Conservation (phyloP, 92 coral and sea anemone species). For the Palythoa caribaeorum region DNA sequence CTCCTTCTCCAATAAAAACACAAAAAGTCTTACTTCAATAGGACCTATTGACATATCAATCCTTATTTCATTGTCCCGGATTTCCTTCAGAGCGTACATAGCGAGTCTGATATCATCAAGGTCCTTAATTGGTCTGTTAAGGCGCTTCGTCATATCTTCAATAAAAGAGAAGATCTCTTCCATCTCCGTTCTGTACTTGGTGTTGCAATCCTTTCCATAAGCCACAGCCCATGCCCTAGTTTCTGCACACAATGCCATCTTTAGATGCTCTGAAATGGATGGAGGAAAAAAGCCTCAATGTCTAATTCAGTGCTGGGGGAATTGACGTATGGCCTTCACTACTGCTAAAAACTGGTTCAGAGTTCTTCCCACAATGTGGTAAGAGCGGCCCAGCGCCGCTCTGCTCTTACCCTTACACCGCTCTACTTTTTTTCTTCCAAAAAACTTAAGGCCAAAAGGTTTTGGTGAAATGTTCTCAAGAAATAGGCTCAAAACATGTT, state of each 20-base stretch:
- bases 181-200: constrained; percentile 90
- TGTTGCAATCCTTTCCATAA: constrained; percentile 82
- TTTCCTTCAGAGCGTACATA: constrained; percentile 86
- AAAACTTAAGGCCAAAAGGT: too few species aligned
- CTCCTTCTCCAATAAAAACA: not conserved
- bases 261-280: constrained; percentile 71
- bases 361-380: too few species aligned
- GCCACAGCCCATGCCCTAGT: constrained; percentile 93
- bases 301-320: too few species aligned
- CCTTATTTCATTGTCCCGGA: constrained; percentile 87
- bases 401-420: too few species aligned
- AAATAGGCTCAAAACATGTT: too few species aligned
- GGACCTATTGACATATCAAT: constrained; percentile 93
- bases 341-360: too few species aligned
- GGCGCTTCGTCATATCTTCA: constrained; percentile 90
- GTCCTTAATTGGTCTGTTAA: constrained; percentile 92
- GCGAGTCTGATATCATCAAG: constrained; percentile 94
- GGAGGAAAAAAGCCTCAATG: not conserved
- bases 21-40: constrained; percentile 68
- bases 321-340: too few species aligned
- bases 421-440: too few species aligned
- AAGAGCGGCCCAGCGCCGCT: too few species aligned
- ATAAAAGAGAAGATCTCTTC: constrained; percentile 82
- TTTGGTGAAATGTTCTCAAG: too few species aligned
- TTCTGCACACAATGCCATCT: constrained; percentile 89